Evolutionary conservation across 2,113 vertebrate species (phyloP).

Genomic region (Cricetomys ansorgei): DNA sequence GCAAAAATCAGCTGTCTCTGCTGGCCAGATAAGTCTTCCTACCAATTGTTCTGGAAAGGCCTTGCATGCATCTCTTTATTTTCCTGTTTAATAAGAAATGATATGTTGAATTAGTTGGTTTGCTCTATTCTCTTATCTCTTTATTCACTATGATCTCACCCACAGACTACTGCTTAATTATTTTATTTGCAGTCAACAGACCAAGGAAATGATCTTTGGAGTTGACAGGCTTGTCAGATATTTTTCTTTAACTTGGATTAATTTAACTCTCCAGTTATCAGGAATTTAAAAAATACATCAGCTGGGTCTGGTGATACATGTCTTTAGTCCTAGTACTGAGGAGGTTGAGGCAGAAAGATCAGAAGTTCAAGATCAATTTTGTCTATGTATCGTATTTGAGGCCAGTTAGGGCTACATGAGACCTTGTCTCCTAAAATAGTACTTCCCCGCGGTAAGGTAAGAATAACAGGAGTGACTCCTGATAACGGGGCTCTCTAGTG

Average conservation of each 20-base stretch:
- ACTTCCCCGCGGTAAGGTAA: background rate
- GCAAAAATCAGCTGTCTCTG: background rate
- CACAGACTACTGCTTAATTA: background rate
- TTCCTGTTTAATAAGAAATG: background rate
- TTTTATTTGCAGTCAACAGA: constrained; percentile 29
- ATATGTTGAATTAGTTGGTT: background rate
- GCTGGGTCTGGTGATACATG: background rate
- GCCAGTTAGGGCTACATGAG: background rate
- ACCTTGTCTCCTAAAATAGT: background rate
- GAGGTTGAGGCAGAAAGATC: background rate
- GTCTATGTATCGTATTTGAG: background rate
- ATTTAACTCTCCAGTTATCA: background rate
- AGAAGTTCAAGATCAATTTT: background rate
- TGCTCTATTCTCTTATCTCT: background rate
- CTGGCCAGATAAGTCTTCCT: background rate
- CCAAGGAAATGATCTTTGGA: constrained; percentile 14
- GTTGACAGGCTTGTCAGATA: background rate
- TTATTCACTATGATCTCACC: background rate
- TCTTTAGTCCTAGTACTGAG: background rate
- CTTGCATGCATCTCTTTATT: background rate
- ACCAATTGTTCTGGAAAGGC: background rate
- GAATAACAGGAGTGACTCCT: background rate
- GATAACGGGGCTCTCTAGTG: background rate
- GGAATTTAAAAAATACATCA: background rate
- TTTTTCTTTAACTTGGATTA: constrained; percentile 23